These are phyloP conservation scores for Melanotaenia maccullochi DNA, from an alignment of 2,797 vertebrate species.

Conservation along the genomic window DNA sequence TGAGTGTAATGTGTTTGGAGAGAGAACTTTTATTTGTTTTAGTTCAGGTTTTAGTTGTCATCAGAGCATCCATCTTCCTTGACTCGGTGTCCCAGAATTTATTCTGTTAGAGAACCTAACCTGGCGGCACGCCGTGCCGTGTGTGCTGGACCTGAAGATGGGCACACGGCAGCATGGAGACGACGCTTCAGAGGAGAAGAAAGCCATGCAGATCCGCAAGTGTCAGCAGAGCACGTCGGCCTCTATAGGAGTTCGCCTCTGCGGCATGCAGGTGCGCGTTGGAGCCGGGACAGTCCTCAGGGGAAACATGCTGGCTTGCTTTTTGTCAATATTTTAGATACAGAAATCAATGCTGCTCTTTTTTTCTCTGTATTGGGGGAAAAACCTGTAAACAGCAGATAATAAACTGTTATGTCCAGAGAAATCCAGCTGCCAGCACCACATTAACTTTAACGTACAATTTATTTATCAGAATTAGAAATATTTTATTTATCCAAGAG, in stretches of 20 bases:
- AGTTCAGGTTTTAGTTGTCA: neutral
- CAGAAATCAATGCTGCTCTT: neutral
- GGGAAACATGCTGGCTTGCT: neutral
- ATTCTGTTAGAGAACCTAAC: slow-evolving; percentile 96
- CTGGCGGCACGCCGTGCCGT: slow-evolving; percentile 90
- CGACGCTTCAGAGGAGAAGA: slow-evolving; percentile 92
- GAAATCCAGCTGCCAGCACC: no score
- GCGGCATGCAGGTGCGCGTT: slow-evolving; percentile 93
- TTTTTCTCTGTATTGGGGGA: no score
- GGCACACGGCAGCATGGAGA: slow-evolving; percentile 94
- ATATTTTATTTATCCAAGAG: no score
- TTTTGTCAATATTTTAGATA: neutral
- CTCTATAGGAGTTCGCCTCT: slow-evolving; percentile 91
- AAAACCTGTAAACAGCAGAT: no score
- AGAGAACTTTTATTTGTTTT: neutral
- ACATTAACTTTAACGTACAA: no score
- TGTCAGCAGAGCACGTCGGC: slow-evolving; percentile 95
- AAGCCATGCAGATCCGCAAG: slow-evolving; percentile 92
- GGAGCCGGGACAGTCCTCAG: neutral
- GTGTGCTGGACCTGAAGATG: slow-evolving; percentile 97
- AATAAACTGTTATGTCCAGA: no score
- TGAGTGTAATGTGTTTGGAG: neutral
- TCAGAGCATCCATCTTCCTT: slow-evolving; percentile 51
- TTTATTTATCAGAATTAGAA: no score
- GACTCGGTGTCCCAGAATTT: slow-evolving; percentile 86